phyloP scores from a whole-genome alignment of 2,888 invertebrate species.

The Glyphotaelius pellucidus region DNA sequence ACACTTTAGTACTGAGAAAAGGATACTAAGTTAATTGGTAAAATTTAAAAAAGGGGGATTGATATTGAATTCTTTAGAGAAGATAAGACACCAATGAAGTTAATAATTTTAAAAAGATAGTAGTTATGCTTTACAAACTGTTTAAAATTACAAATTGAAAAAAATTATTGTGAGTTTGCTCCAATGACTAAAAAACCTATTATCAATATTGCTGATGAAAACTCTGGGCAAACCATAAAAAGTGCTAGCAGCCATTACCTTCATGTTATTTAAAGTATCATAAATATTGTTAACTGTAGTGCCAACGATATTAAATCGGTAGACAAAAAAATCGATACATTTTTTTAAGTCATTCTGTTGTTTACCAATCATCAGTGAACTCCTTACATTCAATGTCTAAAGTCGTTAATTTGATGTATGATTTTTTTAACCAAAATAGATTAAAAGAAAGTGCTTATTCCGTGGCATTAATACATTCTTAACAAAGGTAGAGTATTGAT shows the following conservation, averaged over 20 bases:
- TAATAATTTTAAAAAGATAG: not conserved
- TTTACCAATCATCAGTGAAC: not conserved
- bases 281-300: not conserved
- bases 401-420: not conserved
- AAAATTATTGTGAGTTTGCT: too few relatives aligned
- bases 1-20: not conserved
- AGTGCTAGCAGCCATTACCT: not conserved
- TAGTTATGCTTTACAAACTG: not conserved
- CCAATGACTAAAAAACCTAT: too few relatives aligned
- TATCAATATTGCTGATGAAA: not conserved
- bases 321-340: not conserved
- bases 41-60: not conserved
- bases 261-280: too few relatives aligned
- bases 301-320: not conserved
- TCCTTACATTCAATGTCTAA: not conserved
- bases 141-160: too few relatives aligned
- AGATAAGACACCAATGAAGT: too few relatives aligned
- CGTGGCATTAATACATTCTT: too few relatives aligned
- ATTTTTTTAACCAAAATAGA: not conserved
- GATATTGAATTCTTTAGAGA: too few relatives aligned
- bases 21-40: not conserved
- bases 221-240: not conserved
- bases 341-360: not conserved
- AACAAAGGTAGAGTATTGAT: too few relatives aligned
- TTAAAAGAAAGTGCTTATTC: too few relatives aligned